Evolutionary conservation across 2,113 vertebrate genomes (phyloP), one percentile per base, ranked within the genome.

Genomic region (Hemiprocne comata): DNA sequence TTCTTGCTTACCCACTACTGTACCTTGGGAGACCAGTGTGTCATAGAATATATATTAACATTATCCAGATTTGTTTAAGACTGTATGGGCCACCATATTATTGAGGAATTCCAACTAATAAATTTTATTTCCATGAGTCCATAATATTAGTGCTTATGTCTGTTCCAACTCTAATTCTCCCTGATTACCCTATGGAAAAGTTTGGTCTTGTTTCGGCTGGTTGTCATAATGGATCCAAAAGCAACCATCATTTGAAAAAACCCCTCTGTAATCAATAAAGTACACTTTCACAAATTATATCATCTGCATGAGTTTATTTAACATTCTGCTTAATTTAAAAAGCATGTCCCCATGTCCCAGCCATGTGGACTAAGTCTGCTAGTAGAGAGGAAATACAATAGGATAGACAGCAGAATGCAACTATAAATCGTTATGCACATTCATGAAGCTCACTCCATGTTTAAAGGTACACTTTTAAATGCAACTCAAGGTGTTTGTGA

Each of bases 271-370:
- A 92, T 86, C 61, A 69, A 57, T 36, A 89, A 85, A 94, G 87
- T 48, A 29, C 28, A 71, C 40, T 90, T 92, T 62, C 53, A 36
- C 11, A 0, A 92, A 86, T 80, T 74, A 38, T 71, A 64, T 91
- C 16, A 53, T 88, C 34, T 86, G 20, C 36, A 36, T 25, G 50
- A 83, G 36, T 88, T 95, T 70, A 54, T 71, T 95, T 89, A 93
- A 67, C 76, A 55, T 91, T 74, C 42, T 28, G n/a, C 24, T 66
- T 94, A 85, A 93, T 87, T 93, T 91, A 71, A 96, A 93, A 95
- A 91, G n/a, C 51, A 10, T n/a, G 72, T 87, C 50, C 17, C 10
- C 51, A 10, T n/a, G 72, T 87, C 50, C 18, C 11, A 38, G 18
- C 34, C 38, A 19, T 21, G 50, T 11, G 6, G 55, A 64, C 53